Evolutionary conservation across 2,113 vertebrate species (phyloP).

Genomic region (Oncorhynchus kisutch): DNA sequence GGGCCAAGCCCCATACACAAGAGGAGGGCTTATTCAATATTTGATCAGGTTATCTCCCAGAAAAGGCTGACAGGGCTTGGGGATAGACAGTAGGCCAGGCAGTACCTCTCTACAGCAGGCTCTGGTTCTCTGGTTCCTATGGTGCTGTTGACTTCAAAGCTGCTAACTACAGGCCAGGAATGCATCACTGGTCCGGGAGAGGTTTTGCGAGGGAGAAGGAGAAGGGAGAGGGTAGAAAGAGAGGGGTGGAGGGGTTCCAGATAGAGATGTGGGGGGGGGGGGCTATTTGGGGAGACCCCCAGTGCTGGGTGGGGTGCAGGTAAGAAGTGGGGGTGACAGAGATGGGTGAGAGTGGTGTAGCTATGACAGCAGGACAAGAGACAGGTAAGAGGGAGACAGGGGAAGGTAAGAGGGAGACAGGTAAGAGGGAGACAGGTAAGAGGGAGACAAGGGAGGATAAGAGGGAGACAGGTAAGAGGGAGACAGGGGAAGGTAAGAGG

Average conservation of each 20-base stretch:
- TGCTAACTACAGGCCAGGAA: constrained; percentile 75
- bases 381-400: constrained; percentile 41
- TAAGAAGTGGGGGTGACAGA: constrained; percentile 62
- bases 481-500: constrained; percentile 3
- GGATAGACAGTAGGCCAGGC: too few species aligned
- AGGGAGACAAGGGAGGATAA: neutral
- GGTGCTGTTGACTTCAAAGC: constrained; percentile 72
- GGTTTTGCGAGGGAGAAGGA: neutral
- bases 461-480: neutral
- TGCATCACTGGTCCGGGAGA: constrained; percentile 47
- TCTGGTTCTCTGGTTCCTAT: constrained; percentile 48
- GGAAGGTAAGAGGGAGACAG: constrained; percentile 45
- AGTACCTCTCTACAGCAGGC: too few species aligned
- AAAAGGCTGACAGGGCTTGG: constrained; percentile 41
- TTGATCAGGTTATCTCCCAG: constrained; percentile 63
- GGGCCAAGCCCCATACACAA: constrained; percentile 32
- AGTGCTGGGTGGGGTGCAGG: constrained; percentile 49
- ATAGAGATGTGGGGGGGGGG: constrained; percentile 53
- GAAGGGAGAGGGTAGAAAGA: neutral
- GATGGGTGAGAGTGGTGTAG: constrained; percentile 69
- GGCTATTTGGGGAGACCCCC: constrained; percentile 63
- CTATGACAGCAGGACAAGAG: constrained; percentile 58
- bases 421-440: constrained; percentile 6
- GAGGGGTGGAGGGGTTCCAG: neutral
- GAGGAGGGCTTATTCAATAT: constrained; percentile 64